Percentiles rank a stretch among this genome's conserved stretches.
phyloP scores from a whole-genome alignment of 2,113 vertebrate genomes.

The Phrynosoma blainvillii region DNA sequence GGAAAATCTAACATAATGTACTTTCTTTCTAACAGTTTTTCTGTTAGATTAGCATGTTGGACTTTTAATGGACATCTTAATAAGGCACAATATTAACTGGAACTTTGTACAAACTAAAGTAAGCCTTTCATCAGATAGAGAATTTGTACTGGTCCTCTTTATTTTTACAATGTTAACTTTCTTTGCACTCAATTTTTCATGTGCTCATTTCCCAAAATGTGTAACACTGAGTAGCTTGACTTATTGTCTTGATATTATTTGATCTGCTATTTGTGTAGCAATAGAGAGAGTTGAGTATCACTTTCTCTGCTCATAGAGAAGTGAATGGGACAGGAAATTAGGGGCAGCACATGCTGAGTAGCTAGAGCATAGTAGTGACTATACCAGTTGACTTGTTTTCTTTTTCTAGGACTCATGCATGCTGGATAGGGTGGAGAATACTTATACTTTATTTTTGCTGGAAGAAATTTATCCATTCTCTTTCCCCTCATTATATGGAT shows the following conservation, averaged over 20 bases:
- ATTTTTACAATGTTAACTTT: conserved; percentile 2
- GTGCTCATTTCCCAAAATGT: not conserved
- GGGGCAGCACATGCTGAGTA: too few relatives aligned
- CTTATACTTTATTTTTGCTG: too few relatives aligned
- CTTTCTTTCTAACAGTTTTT: conserved; percentile 37
- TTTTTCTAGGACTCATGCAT: not conserved
- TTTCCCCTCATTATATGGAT: too few relatives aligned
- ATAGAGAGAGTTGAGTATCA: too few relatives aligned
- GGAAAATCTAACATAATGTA: conserved; percentile 56
- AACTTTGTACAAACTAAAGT: conserved; percentile 42
- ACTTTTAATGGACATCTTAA: conserved; percentile 37
- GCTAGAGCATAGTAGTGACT: not conserved
- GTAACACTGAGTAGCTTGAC: not conserved
- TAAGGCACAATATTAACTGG: conserved; percentile 28
- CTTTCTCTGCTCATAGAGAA: not conserved
- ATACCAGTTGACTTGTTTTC: too few relatives aligned
- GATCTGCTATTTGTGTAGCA: not conserved
- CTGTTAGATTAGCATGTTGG: conserved; percentile 47
- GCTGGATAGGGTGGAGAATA: too few relatives aligned
- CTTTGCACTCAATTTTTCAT: conserved; percentile 39
- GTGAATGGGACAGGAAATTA: not conserved
- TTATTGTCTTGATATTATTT: not conserved
- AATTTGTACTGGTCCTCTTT: not conserved
- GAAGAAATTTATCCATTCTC: too few relatives aligned
- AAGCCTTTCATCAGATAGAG: not conserved